Percentiles rank a stretch among this genome's conserved stretches.
Conservation (phyloP, 2,113 vertebrate genomes). For the Ptilorrhoa leucosticta region DNA sequence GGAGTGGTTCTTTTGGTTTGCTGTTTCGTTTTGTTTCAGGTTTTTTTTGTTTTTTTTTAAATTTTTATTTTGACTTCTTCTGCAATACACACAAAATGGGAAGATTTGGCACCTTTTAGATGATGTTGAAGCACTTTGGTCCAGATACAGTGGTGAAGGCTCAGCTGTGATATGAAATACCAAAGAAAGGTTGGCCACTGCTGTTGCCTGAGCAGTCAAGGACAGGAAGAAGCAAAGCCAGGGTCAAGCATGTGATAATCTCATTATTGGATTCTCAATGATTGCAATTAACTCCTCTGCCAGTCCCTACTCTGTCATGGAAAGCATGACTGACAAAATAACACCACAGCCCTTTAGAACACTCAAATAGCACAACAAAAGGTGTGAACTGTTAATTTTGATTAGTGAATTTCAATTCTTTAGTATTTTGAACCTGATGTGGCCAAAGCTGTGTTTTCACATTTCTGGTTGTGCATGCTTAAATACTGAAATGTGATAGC, state of each 20-base stretch:
- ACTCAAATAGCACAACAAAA: fast-evolving
- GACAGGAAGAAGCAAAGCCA: too few species aligned
- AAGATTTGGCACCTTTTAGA: background rate
- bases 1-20: background rate
- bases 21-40: fast-evolving
- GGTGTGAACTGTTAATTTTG: background rate
- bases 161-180: background rate
- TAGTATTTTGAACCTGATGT: background rate
- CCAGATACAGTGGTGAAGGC: background rate
- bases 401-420: background rate
- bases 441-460: background rate
- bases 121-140: background rate
- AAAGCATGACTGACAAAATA: background rate
- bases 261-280: background rate
- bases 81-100: fast-evolving
- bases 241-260: background rate
- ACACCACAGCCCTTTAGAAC: background rate
- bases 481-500: background rate
- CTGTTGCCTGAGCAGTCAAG: background rate
- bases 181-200: fast-evolving
- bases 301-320: background rate
- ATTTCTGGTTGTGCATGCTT: background rate
- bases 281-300: background rate
- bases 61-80: background rate
- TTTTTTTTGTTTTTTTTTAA: background rate